phyloP scores from a whole-genome alignment of 92 coral and sea anemone genomes.

The Metridium senile region DNA sequence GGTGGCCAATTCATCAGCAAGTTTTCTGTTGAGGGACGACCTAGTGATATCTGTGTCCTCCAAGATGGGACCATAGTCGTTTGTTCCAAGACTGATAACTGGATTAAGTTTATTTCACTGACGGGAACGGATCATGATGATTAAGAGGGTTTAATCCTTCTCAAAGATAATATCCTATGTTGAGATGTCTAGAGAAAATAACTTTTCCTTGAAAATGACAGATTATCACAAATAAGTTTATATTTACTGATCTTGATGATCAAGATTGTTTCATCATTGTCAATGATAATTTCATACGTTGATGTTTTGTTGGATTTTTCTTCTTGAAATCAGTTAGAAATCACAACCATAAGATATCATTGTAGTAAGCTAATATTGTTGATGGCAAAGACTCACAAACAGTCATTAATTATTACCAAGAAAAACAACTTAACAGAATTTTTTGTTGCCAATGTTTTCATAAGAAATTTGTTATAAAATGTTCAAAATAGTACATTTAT shows the following conservation, averaged over 20 bases:
- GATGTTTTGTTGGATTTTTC: not conserved
- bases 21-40: slow-evolving; percentile 40
- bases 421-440: no score
- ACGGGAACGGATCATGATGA: slow-evolving; percentile 22
- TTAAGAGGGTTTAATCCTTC: not conserved
- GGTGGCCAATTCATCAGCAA: slow-evolving; percentile 39
- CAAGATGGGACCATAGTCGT: slow-evolving; percentile 46
- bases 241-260: no score
- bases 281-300: no score
- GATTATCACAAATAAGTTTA: no score
- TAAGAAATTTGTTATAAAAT: no score
- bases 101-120: slow-evolving; percentile 51
- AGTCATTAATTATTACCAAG: no score
- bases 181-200: not conserved
- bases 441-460: no score
- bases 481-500: not conserved
- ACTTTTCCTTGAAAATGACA: no score
- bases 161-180: not conserved
- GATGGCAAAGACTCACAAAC: no score
- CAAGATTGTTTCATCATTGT: no score
- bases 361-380: no score
- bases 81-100: slow-evolving; percentile 48
- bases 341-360: no score
- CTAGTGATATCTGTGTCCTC: slow-evolving; percentile 43
- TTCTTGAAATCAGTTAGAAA: not conserved